A percentile compares a stretch with the other conserved stretches of the same genome.
Evolutionary conservation across 1,140 invertebrate genomes (phyloP).

Genomic region (Drosophila guanche): DNA sequence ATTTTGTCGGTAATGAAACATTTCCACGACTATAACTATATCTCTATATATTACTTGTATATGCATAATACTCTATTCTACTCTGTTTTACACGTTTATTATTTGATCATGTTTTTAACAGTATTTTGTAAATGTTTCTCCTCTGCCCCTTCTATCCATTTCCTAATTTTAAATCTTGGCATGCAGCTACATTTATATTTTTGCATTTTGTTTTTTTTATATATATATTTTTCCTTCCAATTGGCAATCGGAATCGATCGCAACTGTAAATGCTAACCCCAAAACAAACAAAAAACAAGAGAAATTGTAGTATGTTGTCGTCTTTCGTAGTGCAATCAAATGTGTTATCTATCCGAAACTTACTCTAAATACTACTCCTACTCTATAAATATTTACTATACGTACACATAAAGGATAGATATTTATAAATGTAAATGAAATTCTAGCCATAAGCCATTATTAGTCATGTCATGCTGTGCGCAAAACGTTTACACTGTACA

Average conservation of each 20-base stretch:
- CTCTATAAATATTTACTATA: constrained; percentile 48
- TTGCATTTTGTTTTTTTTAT: constrained; percentile 56
- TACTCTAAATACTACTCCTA: constrained; percentile 56
- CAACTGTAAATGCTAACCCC: constrained; percentile 44
- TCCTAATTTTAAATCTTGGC: constrained; percentile 32
- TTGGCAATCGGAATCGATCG: constrained; percentile 16
- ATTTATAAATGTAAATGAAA: constrained; percentile 68
- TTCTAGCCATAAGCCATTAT: constrained; percentile 58
- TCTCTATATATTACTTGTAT: constrained; percentile 18
- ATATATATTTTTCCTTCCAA: constrained; percentile 29
- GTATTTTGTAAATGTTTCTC: constrained; percentile 55
- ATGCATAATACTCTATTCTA: constrained; percentile 28
- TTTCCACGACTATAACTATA: constrained; percentile 44
- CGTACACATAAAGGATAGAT: constrained; percentile 45
- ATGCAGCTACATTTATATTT: constrained; percentile 23
- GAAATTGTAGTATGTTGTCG: constrained; percentile 22
- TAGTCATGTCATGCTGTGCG: constrained; percentile 37
- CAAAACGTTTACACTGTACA: constrained; percentile 54
- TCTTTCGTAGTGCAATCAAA: constrained; percentile 33
- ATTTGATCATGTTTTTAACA: constrained; percentile 46
- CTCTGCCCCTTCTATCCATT: constrained; percentile 8
- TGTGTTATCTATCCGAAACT: constrained; percentile 42
- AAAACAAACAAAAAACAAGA: constrained; percentile 13
- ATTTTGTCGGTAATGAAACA: constrained; percentile 62
- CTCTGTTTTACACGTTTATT: constrained; percentile 53